A percentile compares a stretch with the other conserved stretches of the same genome.
phyloP scores from a whole-genome alignment of 2,113 vertebrate species.

The Saguinus midas region DNA sequence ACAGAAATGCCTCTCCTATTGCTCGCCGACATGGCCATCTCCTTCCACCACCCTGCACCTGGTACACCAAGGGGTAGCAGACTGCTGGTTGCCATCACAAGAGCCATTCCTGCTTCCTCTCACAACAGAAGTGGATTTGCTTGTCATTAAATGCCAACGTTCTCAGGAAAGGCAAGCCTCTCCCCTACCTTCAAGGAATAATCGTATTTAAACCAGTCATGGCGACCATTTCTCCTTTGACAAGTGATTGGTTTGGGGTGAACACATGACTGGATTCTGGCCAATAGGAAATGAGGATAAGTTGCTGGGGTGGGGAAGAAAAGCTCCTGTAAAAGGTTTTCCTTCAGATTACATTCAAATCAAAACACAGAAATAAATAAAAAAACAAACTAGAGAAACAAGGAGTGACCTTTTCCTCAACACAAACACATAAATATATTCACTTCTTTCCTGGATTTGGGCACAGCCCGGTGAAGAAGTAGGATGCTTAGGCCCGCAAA shows the following conservation, averaged over 20 bases:
- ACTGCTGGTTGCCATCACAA: no score
- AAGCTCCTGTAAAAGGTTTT: background rate
- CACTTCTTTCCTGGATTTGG: background rate
- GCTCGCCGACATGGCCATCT: background rate
- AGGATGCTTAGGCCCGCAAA: background rate
- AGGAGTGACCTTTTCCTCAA: background rate
- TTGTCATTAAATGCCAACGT: background rate
- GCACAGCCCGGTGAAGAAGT: background rate
- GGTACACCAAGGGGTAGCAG: background rate
- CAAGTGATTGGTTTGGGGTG: background rate
- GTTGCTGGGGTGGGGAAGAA: background rate
- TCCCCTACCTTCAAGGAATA: background rate
- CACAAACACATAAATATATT: background rate
- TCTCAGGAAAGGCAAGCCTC: background rate
- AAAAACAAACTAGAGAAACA: background rate
- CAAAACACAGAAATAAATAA: background rate
- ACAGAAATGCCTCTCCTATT: background rate
- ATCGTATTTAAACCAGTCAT: background rate
- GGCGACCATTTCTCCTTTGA: background rate
- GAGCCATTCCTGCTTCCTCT: background rate
- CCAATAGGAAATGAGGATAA: background rate
- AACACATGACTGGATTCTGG: background rate
- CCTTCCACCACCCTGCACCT: rapidly evolving
- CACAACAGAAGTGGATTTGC: background rate
- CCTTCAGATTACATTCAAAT: background rate